Evolutionary conservation across 2,888 invertebrate species (phyloP), one percentile per base, ranked within the genome.

Genomic region (Diarsia brunnea): DNA sequence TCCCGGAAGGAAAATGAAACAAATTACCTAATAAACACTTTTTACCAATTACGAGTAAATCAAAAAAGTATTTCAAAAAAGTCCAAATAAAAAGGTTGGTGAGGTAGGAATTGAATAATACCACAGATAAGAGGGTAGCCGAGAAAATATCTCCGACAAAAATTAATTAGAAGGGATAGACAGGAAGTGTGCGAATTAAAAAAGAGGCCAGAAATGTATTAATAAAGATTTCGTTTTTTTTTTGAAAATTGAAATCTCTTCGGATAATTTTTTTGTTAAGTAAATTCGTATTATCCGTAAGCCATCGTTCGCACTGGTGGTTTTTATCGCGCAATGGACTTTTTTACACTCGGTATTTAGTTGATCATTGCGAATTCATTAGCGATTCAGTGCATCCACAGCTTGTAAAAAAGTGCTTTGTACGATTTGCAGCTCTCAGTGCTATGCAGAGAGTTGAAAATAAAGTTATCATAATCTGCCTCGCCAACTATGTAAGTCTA

Each of bases 131-230:
- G 66, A 69, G 67, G 64, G 72, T 85, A 65, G 64, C 63, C 60
- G n/a, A 60, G 69, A 68, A 77, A 72, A 82, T 73, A 75, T 80
- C 69, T 45, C 69, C 66, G 55, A 49, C 69, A 63, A 73, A 86
- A 88, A 88, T 84, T 88, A 87, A 88, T 87, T 86, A 83, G 11
- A 66, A 74, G 8, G 38, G 47, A 79, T 53, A 55, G 76, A 19
- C 78, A 80, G 81, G 84, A 87, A 86, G 73, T 78, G 64, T n/a
- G 27, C 43, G 55, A 47, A 82, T 87, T 76, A 79, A 65, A 68
- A 73, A 58, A 55, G 38, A 55, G 19, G 24, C 47, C 66, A 38
- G 65, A 70, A 78, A 70, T 70, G 66, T 84, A 82, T 72, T 80
- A 79, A 75, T 66, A 66, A 65, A 51, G 61, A 61, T 68, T 47